Percentiles rank a stretch among this genome's conserved stretches.
Conservation (phyloP, 2,113 vertebrate species). For the Garra rufa region DNA sequence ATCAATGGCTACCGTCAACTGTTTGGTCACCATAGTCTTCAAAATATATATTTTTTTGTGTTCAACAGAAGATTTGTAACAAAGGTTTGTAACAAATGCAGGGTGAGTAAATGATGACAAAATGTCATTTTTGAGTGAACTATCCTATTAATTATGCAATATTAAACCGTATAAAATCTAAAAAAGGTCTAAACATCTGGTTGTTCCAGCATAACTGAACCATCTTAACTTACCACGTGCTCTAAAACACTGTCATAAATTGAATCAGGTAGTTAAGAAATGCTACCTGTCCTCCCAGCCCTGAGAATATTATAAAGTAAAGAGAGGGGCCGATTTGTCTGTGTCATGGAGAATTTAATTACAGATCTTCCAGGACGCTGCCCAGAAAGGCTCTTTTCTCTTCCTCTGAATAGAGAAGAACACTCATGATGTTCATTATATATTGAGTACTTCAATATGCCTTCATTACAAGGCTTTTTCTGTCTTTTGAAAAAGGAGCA, state of each 20-base stretch:
- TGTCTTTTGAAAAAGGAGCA: neutral
- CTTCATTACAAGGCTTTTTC: neutral
- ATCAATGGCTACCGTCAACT: no score
- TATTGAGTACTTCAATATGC: neutral
- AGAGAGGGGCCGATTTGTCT: neutral
- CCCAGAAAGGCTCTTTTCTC: neutral
- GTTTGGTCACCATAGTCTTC: no score
- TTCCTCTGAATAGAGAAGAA: neutral
- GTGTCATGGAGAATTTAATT: constrained; percentile 21
- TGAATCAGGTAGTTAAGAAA: neutral
- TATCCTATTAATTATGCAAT: neutral
- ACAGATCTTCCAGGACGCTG: neutral
- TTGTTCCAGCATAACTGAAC: neutral
- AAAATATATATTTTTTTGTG: neutral
- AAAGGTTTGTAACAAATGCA: neutral
- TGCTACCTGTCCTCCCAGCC: neutral
- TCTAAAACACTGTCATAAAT: neutral
- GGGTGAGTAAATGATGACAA: neutral
- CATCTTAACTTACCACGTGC: neutral
- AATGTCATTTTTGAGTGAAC: neutral
- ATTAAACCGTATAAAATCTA: neutral
- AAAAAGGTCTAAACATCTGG: neutral
- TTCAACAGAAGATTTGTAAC: neutral
- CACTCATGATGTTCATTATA: constrained; percentile 1
- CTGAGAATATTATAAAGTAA: neutral